phyloP scores from a whole-genome alignment of 2,888 invertebrate genomes.

The Lymantria dispar region DNA sequence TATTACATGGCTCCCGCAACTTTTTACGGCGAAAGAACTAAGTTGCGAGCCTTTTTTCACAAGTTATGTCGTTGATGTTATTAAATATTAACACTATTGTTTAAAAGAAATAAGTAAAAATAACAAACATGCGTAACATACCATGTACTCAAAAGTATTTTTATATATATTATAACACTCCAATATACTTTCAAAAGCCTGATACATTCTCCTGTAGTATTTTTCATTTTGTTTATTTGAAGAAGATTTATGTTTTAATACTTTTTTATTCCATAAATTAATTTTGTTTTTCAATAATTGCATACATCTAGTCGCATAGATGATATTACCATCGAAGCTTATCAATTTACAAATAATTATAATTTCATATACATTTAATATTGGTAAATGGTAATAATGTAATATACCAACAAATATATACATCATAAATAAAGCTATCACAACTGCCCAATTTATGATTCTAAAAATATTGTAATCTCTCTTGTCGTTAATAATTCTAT shows the following conservation, averaged over 20 bases:
- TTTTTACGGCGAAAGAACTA: no score
- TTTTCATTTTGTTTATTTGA: not conserved
- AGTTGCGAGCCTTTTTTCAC: no score
- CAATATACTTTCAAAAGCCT: not conserved
- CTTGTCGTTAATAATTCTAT: conserved; percentile 2
- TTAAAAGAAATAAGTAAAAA: not conserved
- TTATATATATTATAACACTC: conserved; percentile 1
- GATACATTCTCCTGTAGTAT: conserved; percentile 3
- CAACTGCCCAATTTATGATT: not conserved
- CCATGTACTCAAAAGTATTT: not conserved
- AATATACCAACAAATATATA: not conserved
- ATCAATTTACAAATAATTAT: not conserved
- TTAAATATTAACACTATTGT: not conserved
- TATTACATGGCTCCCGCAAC: no score
- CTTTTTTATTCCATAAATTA: conserved; percentile 7
- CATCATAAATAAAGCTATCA: not conserved
- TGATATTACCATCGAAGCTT: conserved; percentile 8
- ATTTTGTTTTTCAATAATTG: conserved; percentile 6
- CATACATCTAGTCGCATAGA: conserved; percentile 5
- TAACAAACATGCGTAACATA: not conserved
- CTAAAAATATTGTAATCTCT: not conserved
- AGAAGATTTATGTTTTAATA: not conserved
- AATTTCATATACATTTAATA: not conserved
- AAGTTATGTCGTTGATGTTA: no score
- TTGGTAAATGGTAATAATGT: not conserved